phyloP scores from a whole-genome alignment of 30 jellyfish, hydroid and myxozoan genomes.

The Aurelia sp. region DNA sequence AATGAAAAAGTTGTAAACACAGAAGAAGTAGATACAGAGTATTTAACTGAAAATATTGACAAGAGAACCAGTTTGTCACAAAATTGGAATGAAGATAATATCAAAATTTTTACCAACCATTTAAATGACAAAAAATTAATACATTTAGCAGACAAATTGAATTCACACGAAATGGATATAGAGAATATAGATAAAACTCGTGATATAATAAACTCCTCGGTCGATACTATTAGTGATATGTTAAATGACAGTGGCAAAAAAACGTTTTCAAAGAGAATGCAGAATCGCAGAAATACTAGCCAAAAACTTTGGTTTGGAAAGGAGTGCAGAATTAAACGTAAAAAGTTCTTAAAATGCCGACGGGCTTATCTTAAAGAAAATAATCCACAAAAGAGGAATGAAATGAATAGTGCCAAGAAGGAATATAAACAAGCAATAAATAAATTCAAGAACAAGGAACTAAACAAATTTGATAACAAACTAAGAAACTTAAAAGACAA shows the following conservation, averaged over 20 bases:
- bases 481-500: constrained; percentile 3
- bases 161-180: background rate
- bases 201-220: background rate
- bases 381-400: background rate
- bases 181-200: background rate
- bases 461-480: background rate
- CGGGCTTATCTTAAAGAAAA: background rate
- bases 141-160: background rate
- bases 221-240: background rate
- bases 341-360: background rate
- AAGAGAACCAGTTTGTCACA: background rate
- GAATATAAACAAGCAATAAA: background rate
- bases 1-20: background rate
- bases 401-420: background rate
- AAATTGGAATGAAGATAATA: constrained; percentile 17
- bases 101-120: background rate
- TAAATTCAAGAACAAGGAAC: background rate
- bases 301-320: background rate
- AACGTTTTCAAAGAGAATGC: no score
- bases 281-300: background rate
- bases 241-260: background rate
- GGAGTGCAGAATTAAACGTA: background rate
- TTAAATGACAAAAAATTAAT: background rate
- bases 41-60: background rate
- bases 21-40: background rate